phyloP scores from a whole-genome alignment of 2,113 vertebrate genomes.

The Thymallus thymallus region DNA sequence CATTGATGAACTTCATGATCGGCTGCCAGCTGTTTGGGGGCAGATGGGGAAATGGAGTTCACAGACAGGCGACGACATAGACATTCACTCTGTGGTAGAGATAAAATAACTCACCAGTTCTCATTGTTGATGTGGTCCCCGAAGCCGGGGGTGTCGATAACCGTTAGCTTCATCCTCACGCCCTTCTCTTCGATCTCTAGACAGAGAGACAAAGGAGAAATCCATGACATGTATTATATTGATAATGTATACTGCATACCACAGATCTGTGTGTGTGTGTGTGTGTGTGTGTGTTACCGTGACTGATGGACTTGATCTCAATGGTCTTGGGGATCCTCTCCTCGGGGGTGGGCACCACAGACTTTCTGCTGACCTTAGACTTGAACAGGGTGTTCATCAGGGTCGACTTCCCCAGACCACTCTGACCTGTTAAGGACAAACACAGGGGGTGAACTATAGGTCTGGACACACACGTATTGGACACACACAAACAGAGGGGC shows the following conservation, averaged over 20 bases:
- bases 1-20: slow-evolving; percentile 89
- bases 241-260: background rate
- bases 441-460: background rate
- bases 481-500: background rate
- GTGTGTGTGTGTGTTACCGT: slow-evolving; percentile 69
- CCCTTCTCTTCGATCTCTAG: slow-evolving; percentile 97
- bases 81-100: background rate
- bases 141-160: slow-evolving; percentile 95
- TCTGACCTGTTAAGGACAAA: slow-evolving; percentile 82
- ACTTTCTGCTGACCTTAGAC: slow-evolving; percentile 96
- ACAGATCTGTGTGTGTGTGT: background rate
- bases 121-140: slow-evolving; percentile 99
- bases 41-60: background rate
- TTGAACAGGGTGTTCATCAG: slow-evolving; percentile 99
- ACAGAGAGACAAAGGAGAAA: slow-evolving; percentile 10
- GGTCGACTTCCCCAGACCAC: slow-evolving; percentile 95
- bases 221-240: background rate
- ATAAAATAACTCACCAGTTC: slow-evolving; percentile 83
- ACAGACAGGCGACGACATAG: background rate
- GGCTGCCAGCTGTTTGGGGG: slow-evolving; percentile 79
- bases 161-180: slow-evolving; percentile 95
- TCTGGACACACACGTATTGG: background rate
- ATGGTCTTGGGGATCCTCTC: slow-evolving; percentile 96
- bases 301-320: slow-evolving; percentile 96
- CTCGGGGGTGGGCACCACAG: slow-evolving; percentile 80